Evolutionary conservation across 2,888 invertebrate species (phyloP), one percentile per base, ranked within the genome.

Genomic region (Campaea margaritaria): DNA sequence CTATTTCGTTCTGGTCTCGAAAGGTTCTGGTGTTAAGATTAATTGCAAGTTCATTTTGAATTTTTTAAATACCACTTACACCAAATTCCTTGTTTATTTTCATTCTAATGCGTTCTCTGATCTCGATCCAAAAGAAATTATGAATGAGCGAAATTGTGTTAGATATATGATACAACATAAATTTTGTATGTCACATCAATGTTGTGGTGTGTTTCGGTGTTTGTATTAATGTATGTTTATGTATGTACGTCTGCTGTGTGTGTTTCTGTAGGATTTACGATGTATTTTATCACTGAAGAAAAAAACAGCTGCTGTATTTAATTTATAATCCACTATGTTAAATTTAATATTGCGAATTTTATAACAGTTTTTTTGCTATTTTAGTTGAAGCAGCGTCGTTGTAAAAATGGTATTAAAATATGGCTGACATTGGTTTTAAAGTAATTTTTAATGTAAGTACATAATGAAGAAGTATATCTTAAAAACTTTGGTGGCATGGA

Each of bases 261-360:
- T 67, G 60, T 67, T 66, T 65, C 39, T 43, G 44, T 59, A 54
- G 62, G 74, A 78, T 75, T 65, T 74, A 77, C 68, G 68, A 53
- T 51, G 58, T 63, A 69, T 67, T 75, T 69, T 67, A 74, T 67
- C 52, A 69, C 73, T 65, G 45, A 61, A 65, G 58, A 43, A 58
- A 54, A 55, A 34, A 65, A 58, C 59, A 68, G 63, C 64, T 62
- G 68, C 42, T 54, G 27, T 50, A 62, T 53, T 44, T 48, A 43
- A 53, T 62, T 56, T 53, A 42, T 53, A 56, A 65, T 56, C 59
- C 12, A 65, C 62, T 50, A 44, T 10, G 46, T 5, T 58, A 42
- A 38, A 10, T 34, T 11, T n/a, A 36, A 12, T 39, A n/a, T 39
- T 14, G 39, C 36, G 12, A 36, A 36, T 36, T 36, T 34, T 34